These are phyloP conservation scores for Andrena trimmerana DNA, from an alignment of 2,888 invertebrate genomes.

Conservation along the genomic window DNA sequence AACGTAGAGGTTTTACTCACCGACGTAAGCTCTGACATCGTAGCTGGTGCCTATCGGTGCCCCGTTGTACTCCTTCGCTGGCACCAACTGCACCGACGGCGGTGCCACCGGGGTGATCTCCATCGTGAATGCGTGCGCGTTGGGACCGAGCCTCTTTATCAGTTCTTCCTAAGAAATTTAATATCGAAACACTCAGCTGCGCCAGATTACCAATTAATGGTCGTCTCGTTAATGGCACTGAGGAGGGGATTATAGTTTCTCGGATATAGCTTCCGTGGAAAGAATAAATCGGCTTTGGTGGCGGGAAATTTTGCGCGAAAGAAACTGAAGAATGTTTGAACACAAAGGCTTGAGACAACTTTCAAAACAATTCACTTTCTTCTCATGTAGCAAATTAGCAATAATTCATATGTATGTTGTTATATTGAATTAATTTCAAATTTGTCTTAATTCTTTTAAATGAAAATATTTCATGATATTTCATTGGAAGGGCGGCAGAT, in stretches of 20 bases:
- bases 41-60: constrained; percentile 97
- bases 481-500: no score
- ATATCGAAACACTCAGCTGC: not conserved
- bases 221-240: not conserved
- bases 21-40: constrained; percentile 94
- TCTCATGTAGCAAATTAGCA: not conserved
- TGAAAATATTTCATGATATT: no score
- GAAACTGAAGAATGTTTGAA: no score
- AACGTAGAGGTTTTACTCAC: constrained; percentile 84
- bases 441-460: not conserved
- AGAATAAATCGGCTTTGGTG: no score
- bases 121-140: constrained; percentile 93
- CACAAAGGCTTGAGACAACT: no score
- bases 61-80: constrained; percentile 96
- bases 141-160: constrained; percentile 91
- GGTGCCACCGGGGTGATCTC: constrained; percentile 93
- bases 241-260: no score
- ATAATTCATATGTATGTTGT: no score
- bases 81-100: constrained; percentile 96
- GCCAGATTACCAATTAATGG: not conserved
- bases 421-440: not conserved
- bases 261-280: no score
- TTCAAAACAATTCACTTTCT: not conserved
- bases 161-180: constrained; percentile 90
- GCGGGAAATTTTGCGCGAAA: no score